phyloP scores from a whole-genome alignment of 2,888 invertebrate species.

The Lordiphosa fenestrarum region DNA sequence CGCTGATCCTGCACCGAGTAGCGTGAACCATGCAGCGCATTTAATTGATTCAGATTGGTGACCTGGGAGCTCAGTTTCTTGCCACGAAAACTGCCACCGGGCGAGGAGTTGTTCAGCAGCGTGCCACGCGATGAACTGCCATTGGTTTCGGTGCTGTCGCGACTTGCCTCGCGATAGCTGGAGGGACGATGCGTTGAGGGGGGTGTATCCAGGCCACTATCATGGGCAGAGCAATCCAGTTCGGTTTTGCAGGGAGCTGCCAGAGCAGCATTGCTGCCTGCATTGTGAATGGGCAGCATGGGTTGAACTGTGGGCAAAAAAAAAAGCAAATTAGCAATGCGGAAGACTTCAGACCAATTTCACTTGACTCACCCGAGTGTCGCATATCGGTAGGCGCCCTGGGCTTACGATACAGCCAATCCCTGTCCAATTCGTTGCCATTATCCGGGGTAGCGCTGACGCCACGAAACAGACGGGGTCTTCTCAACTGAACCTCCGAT shows the following conservation, averaged over 20 bases:
- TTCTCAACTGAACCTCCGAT: slow-evolving; percentile 78
- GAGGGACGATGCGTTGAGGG: slow-evolving; percentile 80
- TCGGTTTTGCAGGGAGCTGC: slow-evolving; percentile 78
- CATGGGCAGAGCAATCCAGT: slow-evolving; percentile 82
- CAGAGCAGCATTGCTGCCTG: slow-evolving; percentile 46
- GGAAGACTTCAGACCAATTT: neutral
- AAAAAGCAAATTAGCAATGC: neutral
- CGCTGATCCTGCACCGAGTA: slow-evolving; percentile 79
- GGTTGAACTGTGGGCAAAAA: slow-evolving; percentile 80
- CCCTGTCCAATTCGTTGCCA: slow-evolving; percentile 78
- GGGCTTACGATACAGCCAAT: slow-evolving; percentile 80
- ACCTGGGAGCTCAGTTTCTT: slow-evolving; percentile 76
- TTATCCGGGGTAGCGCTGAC: slow-evolving; percentile 74
- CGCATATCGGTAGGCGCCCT: slow-evolving; percentile 79
- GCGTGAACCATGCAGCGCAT: slow-evolving; percentile 74
- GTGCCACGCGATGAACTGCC: slow-evolving; percentile 80
- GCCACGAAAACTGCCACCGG: slow-evolving; percentile 78
- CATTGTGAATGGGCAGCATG: slow-evolving; percentile 67
- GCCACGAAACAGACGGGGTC: slow-evolving; percentile 73
- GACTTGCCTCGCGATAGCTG: slow-evolving; percentile 78
- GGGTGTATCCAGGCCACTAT: slow-evolving; percentile 80
- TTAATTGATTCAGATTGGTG: slow-evolving; percentile 75
- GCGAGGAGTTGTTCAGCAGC: slow-evolving; percentile 75
- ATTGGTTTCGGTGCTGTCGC: slow-evolving; percentile 79
- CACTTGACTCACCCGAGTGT: slow-evolving; percentile 76